These are phyloP conservation scores for Ibycter americanus DNA, from an alignment of 2,797 vertebrate genomes.

Conservation along the genomic window DNA sequence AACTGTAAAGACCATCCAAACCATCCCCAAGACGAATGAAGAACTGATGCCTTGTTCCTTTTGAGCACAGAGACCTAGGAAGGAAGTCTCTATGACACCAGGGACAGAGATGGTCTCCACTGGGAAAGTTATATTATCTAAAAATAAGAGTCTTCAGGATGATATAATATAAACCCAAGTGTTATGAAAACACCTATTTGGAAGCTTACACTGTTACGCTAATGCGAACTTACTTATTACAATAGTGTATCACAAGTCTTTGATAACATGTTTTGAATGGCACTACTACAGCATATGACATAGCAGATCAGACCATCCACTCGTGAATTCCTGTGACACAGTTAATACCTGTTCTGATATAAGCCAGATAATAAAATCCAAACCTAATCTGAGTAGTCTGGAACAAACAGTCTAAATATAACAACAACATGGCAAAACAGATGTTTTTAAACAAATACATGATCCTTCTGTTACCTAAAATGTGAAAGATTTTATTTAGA, in stretches of 20 bases:
- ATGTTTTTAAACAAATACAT: not conserved
- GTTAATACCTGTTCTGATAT: not conserved
- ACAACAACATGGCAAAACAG: not conserved
- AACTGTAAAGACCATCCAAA: not conserved
- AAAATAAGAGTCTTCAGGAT: not conserved
- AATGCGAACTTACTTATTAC: not conserved
- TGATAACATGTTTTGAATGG: not conserved
- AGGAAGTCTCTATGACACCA: not conserved
- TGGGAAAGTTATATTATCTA: not conserved
- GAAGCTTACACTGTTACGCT: not conserved
- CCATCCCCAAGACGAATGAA: not conserved
- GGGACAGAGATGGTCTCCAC: not conserved
- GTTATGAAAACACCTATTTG: not conserved
- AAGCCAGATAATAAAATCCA: not conserved
- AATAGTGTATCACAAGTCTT: not conserved
- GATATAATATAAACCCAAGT: not conserved
- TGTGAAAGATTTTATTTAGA: not conserved
- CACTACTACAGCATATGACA: not conserved
- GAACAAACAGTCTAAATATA: not conserved
- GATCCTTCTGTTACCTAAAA: not conserved
- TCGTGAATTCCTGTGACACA: not conserved
- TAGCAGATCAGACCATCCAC: not conserved
- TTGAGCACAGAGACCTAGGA: not conserved
- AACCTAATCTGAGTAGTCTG: not conserved
- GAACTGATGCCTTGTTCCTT: not conserved